Percentiles rank a stretch among this genome's conserved stretches.
These are phyloP conservation scores for Perizoma affinitatum DNA, from an alignment of 2,888 invertebrate genomes.

Conservation along the genomic window DNA sequence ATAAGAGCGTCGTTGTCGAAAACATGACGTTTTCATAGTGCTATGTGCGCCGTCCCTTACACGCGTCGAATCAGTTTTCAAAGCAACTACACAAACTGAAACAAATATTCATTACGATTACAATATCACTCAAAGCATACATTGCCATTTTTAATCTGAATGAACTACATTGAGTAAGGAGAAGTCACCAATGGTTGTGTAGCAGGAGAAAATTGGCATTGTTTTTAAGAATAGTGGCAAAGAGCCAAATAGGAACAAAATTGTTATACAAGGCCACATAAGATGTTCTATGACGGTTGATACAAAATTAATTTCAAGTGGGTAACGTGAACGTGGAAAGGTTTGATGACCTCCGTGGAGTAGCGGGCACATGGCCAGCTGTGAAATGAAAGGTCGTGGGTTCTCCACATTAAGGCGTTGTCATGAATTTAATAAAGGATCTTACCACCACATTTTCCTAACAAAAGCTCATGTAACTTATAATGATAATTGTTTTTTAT, in stretches of 20 bases:
- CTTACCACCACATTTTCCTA: too few relatives aligned
- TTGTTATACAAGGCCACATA: slow-evolving; percentile 47
- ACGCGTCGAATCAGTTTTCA: slow-evolving; percentile 44
- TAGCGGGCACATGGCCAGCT: slow-evolving; percentile 7
- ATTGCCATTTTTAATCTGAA: slow-evolving; percentile 16
- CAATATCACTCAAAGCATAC: slow-evolving; percentile 21
- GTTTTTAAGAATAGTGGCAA: slow-evolving; percentile 49
- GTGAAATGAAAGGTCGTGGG: background rate
- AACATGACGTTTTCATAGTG: slow-evolving; percentile 6
- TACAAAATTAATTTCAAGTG: slow-evolving; percentile 21
- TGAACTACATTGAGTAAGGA: background rate
- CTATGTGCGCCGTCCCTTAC: slow-evolving; percentile 37
- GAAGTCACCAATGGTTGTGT: slow-evolving; percentile 32
- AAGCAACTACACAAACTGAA: slow-evolving; percentile 42
- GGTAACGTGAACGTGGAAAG: slow-evolving; percentile 14
- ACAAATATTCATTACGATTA: slow-evolving; percentile 37
- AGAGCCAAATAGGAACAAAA: slow-evolving; percentile 69
- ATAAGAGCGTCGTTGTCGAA: too few relatives aligned
- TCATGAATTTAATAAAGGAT: too few relatives aligned
- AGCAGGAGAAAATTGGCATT: slow-evolving; percentile 20
- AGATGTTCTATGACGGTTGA: slow-evolving; percentile 29
- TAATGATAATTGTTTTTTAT: too few relatives aligned
- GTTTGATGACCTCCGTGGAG: slow-evolving; percentile 20
- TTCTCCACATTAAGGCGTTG: background rate
- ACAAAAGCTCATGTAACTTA: too few relatives aligned